Evolutionary conservation across 64 coral and sea anemone species (phyloP).

Genomic region (Montipora capricornis): DNA sequence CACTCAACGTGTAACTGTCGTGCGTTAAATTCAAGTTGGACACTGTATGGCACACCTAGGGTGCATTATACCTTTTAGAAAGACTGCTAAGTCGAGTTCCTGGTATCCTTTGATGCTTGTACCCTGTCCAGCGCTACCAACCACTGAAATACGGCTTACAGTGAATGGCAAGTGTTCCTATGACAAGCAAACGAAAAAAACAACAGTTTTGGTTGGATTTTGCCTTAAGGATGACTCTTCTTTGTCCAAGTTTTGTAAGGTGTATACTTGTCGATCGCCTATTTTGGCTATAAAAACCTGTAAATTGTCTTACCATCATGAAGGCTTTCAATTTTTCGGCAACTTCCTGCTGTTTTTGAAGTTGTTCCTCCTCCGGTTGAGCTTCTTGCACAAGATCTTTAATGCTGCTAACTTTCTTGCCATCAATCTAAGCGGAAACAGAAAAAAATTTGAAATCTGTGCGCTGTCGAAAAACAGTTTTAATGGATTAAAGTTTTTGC

Average conservation of each 20-base stretch:
- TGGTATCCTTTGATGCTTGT: slow-evolving; percentile 69
- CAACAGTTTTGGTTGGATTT: not conserved
- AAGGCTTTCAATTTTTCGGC: slow-evolving; percentile 72
- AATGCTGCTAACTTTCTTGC: slow-evolving; percentile 65
- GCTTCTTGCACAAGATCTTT: slow-evolving; percentile 86
- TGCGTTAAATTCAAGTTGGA: not conserved
- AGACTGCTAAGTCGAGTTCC: slow-evolving; percentile 86
- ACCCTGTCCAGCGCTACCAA: slow-evolving; percentile 78
- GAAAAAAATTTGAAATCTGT: not conserved
- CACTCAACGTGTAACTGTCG: too few relatives aligned
- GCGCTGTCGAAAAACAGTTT: not conserved
- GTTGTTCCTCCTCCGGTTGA: slow-evolving; percentile 58
- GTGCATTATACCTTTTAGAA: slow-evolving; percentile 76
- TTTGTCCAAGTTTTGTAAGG: too few relatives aligned
- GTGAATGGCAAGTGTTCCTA: slow-evolving; percentile 96
- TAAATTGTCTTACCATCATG: slow-evolving; percentile 55
- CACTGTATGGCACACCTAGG: not conserved
- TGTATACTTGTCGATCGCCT: too few relatives aligned
- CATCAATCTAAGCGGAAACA: slow-evolving; percentile 13
- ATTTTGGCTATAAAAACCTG: too few relatives aligned
- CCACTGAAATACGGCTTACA: slow-evolving; percentile 78
- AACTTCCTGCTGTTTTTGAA: slow-evolving; percentile 78
- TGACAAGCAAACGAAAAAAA: not conserved
- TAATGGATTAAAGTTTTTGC: too few relatives aligned
- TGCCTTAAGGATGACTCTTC: too few relatives aligned